Base-by-base conservation (phyloP, 1,140 invertebrate species). In the Coboldia fuscipes region DNA sequence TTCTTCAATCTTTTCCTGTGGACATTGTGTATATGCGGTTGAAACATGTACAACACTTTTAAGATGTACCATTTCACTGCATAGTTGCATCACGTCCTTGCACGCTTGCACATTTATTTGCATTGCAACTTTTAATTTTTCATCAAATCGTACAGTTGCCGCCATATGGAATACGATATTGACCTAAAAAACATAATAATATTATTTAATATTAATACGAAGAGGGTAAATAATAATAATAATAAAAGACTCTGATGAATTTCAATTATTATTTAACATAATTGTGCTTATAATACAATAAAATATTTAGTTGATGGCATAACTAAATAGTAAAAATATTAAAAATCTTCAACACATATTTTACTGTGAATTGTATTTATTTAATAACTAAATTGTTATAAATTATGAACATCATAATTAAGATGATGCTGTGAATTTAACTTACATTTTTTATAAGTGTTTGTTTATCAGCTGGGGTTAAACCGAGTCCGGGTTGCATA, bases 131-230 rank as follows among this genome's bases (percentile, higher is more conserved):
- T 62, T 60, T 8, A 78, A 43, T 12, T 63, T 56, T 42, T 76
- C 72, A 41, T 78, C 68, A 37, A 75, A 75, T 18, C 66, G 53
- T 0, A 74, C 68, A 0, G 70, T 73, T 0, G 72, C 72, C 2
- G 72, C 72, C 27, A 63, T 60, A 44, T 76, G 70, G 48, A 72
- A 69, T 1, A 74, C 63, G 13, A 70, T 56, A 27, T 45, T 41
- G 3, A 45, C 41, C 33, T 27, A 29, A 15, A 9, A 32, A 17
- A 32, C 19, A 30, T 10, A 18, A 36, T 17, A 18, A 30, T 30
- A n/a, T n/a, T n/a, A n/a, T n/a, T n/a, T n/a, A n/a, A n/a, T n/a
- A n/a, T n/a, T n/a, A n/a, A n/a, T n/a, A n/a, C n/a, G n/a, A n/a
- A n/a, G n/a, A n/a, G n/a, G n/a, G n/a, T n/a, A n/a, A n/a, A n/a